These are phyloP conservation scores for Heteractis magnifica DNA, from an alignment of 92 coral and sea anemone genomes.

Conservation along the genomic window DNA sequence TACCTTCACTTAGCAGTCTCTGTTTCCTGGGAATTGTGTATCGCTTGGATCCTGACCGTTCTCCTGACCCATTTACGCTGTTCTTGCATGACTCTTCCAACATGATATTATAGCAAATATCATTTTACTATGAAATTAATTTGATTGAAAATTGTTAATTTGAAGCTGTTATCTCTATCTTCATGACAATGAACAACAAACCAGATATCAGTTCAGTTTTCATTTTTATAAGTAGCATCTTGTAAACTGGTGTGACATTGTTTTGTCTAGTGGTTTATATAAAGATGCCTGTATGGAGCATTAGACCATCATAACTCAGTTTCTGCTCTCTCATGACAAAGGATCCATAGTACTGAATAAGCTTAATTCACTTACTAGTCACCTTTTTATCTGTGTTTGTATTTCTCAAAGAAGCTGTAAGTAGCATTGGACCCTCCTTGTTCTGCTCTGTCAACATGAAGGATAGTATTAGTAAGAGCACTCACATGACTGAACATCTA, in stretches of 20 bases:
- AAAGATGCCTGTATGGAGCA: neutral
- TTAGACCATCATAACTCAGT: too few relatives aligned
- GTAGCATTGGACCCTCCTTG: too few relatives aligned
- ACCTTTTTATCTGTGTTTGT: too few relatives aligned
- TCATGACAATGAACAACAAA: neutral
- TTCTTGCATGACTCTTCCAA: neutral
- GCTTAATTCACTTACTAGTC: too few relatives aligned
- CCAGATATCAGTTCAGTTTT: neutral
- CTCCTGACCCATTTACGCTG: neutral
- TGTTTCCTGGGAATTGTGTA: constrained; percentile 54
- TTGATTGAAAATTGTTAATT: neutral
- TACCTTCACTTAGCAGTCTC: constrained; percentile 53
- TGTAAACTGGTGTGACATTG: neutral
- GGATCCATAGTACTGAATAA: too few relatives aligned
- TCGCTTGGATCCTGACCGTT: constrained; percentile 10
- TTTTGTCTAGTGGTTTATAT: neutral
- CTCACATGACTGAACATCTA: too few relatives aligned
- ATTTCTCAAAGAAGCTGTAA: too few relatives aligned
- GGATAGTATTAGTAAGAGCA: too few relatives aligned
- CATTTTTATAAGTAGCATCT: neutral
- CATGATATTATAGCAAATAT: neutral
- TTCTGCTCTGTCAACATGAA: too few relatives aligned
- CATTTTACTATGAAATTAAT: neutral
- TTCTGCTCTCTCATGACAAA: too few relatives aligned
- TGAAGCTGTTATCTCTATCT: neutral